A percentile compares a stretch with the other conserved stretches of the same genome.
phyloP scores from a whole-genome alignment of 92 coral and sea anemone species.

The Porites evermanni region DNA sequence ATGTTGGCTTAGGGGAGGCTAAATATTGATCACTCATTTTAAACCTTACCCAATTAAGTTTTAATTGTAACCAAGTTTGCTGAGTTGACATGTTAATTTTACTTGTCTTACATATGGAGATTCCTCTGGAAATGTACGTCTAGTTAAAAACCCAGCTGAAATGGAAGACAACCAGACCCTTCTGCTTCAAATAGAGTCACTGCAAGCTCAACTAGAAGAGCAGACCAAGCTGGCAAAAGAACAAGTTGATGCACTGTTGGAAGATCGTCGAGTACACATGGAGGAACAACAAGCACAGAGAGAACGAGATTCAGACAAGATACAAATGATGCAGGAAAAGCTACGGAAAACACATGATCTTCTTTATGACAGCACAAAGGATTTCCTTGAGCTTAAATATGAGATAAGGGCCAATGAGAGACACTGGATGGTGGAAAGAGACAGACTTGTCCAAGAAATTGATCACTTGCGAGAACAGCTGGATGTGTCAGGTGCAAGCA shows the following conservation, averaged over 20 bases:
- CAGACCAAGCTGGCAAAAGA: slow-evolving; percentile 95
- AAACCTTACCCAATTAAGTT: too few relatives aligned
- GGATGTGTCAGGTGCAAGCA: slow-evolving; percentile 84
- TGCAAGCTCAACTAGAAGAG: slow-evolving; percentile 96
- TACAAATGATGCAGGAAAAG: slow-evolving; percentile 89
- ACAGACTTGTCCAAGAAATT: slow-evolving; percentile 87
- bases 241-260: slow-evolving; percentile 87
- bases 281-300: slow-evolving; percentile 97
- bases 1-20: too few relatives aligned
- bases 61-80: too few relatives aligned
- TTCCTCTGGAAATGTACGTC: slow-evolving; percentile 71
- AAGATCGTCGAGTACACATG: slow-evolving; percentile 90
- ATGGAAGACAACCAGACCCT: slow-evolving; percentile 85
- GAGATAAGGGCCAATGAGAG: slow-evolving; percentile 96
- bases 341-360: slow-evolving; percentile 92
- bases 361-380: slow-evolving; percentile 96
- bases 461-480: slow-evolving; percentile 87
- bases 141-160: slow-evolving; percentile 36
- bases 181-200: slow-evolving; percentile 90
- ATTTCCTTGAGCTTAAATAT: slow-evolving; percentile 92
- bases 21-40: too few relatives aligned
- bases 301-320: slow-evolving; percentile 95
- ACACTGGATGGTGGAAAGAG: slow-evolving; percentile 98
- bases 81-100: background rate
- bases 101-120: slow-evolving; percentile 26